These are phyloP conservation scores for Drosophila falleni DNA, from an alignment of 2,888 invertebrate species.

Conservation along the genomic window DNA sequence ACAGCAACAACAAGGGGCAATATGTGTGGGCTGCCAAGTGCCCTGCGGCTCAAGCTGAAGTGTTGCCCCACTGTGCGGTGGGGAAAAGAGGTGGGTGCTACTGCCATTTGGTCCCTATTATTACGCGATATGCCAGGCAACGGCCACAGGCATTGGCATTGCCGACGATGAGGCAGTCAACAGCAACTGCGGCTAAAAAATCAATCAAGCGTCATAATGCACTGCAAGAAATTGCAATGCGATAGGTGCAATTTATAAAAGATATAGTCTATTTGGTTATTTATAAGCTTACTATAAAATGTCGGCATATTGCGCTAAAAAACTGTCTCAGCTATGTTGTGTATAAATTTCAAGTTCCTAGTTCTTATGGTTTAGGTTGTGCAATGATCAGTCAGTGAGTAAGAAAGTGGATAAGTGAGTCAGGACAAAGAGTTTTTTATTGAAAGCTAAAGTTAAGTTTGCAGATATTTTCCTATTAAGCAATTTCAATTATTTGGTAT, in stretches of 20 bases:
- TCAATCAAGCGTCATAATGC: slow-evolving; percentile 65
- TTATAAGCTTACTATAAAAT: too few species aligned
- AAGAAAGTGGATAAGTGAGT: too few species aligned
- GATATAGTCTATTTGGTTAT: too few species aligned
- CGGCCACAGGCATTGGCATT: slow-evolving; percentile 41
- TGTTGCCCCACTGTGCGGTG: slow-evolving; percentile 10
- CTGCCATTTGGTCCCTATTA: slow-evolving; percentile 42
- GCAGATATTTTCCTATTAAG: too few species aligned
- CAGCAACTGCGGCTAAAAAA: slow-evolving; percentile 53
- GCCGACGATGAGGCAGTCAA: slow-evolving; percentile 24
- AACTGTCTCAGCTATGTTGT: too few species aligned
- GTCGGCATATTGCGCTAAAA: too few species aligned
- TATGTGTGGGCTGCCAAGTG: slow-evolving; percentile 64
- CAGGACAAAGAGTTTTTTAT: too few species aligned
- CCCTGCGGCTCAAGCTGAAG: slow-evolving; percentile 53
- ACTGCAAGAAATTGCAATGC: slow-evolving; percentile 27
- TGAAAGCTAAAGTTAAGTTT: too few species aligned
- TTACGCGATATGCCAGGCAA: slow-evolving; percentile 52
- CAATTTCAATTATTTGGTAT: too few species aligned
- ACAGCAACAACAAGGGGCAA: slow-evolving; percentile 34
- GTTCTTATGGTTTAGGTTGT: too few species aligned
- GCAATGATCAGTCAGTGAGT: too few species aligned
- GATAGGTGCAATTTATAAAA: background rate
- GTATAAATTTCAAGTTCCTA: too few species aligned
- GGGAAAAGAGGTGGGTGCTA: background rate